Conservation (phyloP, 2,797 vertebrate species). For the Coregonus sp. region DNA sequence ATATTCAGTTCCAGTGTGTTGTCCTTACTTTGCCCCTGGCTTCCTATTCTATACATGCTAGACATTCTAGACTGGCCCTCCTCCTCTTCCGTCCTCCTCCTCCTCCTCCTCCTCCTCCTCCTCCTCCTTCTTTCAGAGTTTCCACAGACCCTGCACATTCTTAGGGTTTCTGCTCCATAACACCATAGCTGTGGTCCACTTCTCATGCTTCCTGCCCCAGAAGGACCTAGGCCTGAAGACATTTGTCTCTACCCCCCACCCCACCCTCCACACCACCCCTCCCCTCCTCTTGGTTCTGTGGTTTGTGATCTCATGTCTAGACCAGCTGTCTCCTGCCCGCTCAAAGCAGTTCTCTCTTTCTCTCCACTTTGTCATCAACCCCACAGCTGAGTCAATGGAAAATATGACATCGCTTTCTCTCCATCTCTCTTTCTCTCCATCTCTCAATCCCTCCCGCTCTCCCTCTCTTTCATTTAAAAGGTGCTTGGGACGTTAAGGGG, state of each 20-base stretch:
- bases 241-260: constrained; percentile 10
- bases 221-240: constrained; percentile 14
- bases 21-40: neutral
- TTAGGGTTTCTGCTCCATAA: neutral
- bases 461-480: neutral
- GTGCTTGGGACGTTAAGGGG: neutral
- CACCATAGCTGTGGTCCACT: constrained; percentile 3
- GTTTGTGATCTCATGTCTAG: constrained; percentile 67
- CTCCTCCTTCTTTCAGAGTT: constrained; percentile 1
- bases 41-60: neutral
- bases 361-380: constrained; percentile 23
- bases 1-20: neutral
- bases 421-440: neutral
- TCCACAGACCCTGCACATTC: constrained; percentile 7
- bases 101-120: constrained; percentile 2
- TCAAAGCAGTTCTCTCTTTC: constrained; percentile 35
- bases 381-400: constrained; percentile 37
- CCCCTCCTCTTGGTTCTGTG: constrained; percentile 21
- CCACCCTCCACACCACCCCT: neutral
- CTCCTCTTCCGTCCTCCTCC: neutral
- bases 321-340: constrained; percentile 47
- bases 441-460: neutral
- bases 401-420: constrained; percentile 49
- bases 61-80: neutral
- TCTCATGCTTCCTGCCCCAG: neutral